A percentile compares a stretch with the other conserved stretches of the same genome.
These are phyloP conservation scores for Asteroscopus sphinx DNA, from an alignment of 2,888 invertebrate genomes.

Conservation along the genomic window DNA sequence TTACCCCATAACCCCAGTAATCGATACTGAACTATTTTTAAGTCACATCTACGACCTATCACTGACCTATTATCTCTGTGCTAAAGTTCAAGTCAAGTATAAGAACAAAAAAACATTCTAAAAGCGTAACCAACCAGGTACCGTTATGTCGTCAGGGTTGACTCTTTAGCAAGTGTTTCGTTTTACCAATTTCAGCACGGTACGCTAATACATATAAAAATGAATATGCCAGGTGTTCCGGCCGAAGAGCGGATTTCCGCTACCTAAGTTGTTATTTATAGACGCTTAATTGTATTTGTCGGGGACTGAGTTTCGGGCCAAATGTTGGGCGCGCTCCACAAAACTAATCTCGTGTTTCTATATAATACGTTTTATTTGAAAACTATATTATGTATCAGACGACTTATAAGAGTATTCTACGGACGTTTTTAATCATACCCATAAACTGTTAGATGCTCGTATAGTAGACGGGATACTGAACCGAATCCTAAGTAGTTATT, in stretches of 20 bases:
- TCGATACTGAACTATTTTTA: too few species aligned
- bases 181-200: constrained; percentile 38
- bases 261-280: constrained; percentile 50
- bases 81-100: too few species aligned
- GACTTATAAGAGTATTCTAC: constrained; percentile 13
- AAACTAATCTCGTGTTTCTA: constrained; percentile 26
- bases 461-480: constrained; percentile 19
- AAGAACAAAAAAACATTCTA: too few species aligned
- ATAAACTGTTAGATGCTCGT: constrained; percentile 26
- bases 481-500: constrained; percentile 36
- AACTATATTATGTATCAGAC: constrained; percentile 5
- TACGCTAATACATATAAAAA: constrained; percentile 38
- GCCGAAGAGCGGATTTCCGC: constrained; percentile 54
- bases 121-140: neutral
- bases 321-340: constrained; percentile 31
- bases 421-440: constrained; percentile 38
- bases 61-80: too few species aligned
- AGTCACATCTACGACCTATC: too few species aligned
- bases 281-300: constrained; percentile 41
- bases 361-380: constrained; percentile 24
- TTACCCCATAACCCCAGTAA: too few species aligned
- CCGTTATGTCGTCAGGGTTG: neutral
- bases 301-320: constrained; percentile 23
- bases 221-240: constrained; percentile 43
- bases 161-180: constrained; percentile 16